Percentiles rank a stretch among this genome's conserved stretches.
phyloP scores from a whole-genome alignment of 2,113 vertebrate genomes.

The Malurus melanocephalus region DNA sequence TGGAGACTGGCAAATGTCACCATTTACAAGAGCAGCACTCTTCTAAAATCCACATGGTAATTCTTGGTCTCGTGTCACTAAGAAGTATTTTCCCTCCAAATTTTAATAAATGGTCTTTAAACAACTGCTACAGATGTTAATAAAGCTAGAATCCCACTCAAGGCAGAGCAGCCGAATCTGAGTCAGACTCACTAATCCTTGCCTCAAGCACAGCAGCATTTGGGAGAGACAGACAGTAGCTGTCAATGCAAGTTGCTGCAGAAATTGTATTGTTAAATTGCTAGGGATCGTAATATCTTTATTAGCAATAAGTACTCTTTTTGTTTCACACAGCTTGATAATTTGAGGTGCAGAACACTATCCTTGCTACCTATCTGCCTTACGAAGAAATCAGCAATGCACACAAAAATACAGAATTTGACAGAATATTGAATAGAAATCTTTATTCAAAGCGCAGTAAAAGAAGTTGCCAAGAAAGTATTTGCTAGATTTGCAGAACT shows the following conservation, averaged over 20 bases:
- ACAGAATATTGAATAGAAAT: not conserved
- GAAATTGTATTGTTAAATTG: not conserved
- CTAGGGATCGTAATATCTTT: not conserved
- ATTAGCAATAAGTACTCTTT: not conserved
- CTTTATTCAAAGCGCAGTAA: not conserved
- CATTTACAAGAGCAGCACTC: not conserved
- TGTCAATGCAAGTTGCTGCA: not conserved
- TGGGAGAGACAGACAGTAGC: not conserved
- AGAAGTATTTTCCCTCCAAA: not conserved
- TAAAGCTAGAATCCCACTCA: not conserved
- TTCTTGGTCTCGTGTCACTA: not conserved
- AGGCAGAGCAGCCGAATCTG: not conserved
- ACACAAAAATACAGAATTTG: not conserved
- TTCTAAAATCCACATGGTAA: not conserved
- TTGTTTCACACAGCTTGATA: not conserved
- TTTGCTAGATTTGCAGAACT: not conserved
- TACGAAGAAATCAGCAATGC: not conserved
- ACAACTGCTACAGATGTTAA: not conserved
- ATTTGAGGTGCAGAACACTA: not conserved
- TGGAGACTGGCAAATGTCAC: not conserved
- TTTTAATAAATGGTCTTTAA: not conserved
- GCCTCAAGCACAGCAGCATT: not conserved
- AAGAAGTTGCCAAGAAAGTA: not conserved
- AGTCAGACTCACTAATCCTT: constrained; percentile 7
- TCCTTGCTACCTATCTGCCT: not conserved